phyloP scores from a whole-genome alignment of 2,113 vertebrate genomes.

The Tupaia tana region DNA sequence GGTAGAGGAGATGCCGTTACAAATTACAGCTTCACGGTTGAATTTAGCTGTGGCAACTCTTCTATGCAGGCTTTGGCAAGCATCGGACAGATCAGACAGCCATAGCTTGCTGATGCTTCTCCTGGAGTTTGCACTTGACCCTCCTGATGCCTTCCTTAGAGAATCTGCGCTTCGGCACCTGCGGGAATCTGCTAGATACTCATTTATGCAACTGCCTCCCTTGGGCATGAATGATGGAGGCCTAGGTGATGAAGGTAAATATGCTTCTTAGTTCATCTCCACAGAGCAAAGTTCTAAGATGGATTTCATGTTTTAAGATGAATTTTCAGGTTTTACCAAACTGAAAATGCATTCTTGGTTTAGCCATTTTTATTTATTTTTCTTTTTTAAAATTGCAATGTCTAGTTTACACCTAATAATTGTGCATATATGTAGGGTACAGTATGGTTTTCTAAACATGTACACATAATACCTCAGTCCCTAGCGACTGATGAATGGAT shows the following conservation, averaged over 20 bases:
- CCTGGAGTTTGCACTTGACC: background rate
- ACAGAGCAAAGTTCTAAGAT: background rate
- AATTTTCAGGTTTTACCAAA: background rate
- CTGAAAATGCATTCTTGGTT: background rate
- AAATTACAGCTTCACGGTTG: background rate
- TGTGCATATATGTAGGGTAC: too few species aligned
- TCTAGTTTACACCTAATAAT: too few species aligned
- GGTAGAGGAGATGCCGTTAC: background rate
- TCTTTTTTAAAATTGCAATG: too few species aligned
- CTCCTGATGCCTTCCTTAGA: background rate
- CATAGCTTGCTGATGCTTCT: background rate
- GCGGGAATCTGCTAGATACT: background rate
- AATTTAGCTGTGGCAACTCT: background rate
- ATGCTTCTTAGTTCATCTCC: background rate
- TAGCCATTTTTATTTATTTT: too few species aligned
- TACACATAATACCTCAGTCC: too few species aligned
- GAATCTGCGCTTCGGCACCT: background rate
- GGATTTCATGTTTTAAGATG: background rate
- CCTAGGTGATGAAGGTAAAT: background rate
- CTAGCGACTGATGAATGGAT: too few species aligned
- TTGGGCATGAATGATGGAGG: background rate
- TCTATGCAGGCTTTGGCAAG: background rate
- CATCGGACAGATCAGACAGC: background rate
- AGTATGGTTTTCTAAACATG: too few species aligned
- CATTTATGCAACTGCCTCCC: background rate